A percentile compares a stretch with the other conserved stretches of the same genome.
These are phyloP conservation scores for Onychorhynchus coronatus DNA, from an alignment of 2,113 vertebrate genomes.

Conservation along the genomic window DNA sequence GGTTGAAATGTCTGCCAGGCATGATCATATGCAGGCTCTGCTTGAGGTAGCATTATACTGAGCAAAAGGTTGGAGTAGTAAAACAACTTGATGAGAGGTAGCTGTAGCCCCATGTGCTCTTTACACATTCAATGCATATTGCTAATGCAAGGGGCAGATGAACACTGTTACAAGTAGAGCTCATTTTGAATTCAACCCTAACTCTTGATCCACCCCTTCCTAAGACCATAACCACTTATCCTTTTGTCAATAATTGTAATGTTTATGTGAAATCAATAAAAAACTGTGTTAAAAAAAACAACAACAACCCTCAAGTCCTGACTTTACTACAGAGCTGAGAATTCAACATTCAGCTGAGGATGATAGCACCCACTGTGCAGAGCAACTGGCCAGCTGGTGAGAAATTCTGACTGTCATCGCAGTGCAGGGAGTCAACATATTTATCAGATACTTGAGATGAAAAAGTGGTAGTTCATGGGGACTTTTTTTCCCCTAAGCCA, in stretches of 20 bases:
- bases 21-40: neutral
- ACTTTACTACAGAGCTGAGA: conserved; percentile 13
- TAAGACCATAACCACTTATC: neutral
- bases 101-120: neutral
- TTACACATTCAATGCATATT: neutral
- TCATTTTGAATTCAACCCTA: neutral
- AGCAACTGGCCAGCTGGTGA: conserved; percentile 74
- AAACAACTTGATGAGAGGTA: neutral
- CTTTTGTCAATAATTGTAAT: neutral
- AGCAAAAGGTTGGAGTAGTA: neutral
- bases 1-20: neutral
- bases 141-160: neutral
- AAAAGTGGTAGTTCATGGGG: conserved; percentile 68
- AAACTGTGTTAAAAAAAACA: neutral
- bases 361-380: conserved; percentile 10
- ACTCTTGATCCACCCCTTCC: neutral
- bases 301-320: neutral
- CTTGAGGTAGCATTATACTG: neutral
- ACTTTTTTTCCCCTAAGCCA: conserved; percentile 65
- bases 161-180: neutral
- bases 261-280: conserved; percentile 8
- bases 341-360: neutral
- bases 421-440: conserved; percentile 65
- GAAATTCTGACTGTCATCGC: conserved; percentile 58
- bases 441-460: conserved; percentile 78